Base-by-base conservation (phyloP, 2,797 vertebrate species). In the Kryptolebias ocellatus region DNA sequence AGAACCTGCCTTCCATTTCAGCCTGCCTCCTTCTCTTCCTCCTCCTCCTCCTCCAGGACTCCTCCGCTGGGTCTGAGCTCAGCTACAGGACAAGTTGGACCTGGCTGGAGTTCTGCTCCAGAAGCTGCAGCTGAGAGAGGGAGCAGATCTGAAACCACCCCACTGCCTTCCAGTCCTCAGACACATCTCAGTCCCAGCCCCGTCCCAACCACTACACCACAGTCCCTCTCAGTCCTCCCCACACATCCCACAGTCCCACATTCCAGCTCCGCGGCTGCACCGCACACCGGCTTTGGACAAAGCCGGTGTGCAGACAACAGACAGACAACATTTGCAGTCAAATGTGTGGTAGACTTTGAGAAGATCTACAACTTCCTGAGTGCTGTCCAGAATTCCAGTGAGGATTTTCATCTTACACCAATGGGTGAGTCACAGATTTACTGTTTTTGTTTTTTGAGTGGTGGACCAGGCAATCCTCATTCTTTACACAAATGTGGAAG, bases 291-390 rank as follows among this genome's bases (percentile, higher is more conserved):
- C 9, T 52, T 61, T 28, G 67, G 49, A 3, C 8, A 28, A 28
- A 78, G n/a, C n/a, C n/a, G n/a, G n/a, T n/a, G n/a, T n/a, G n/a
- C n/a, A n/a, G n/a, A 47, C 14, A 60, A 53, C 44, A 75, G 63
- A 27, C 18, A 63, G 24, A 17, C 5, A 12, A 54, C 45, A 44
- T 71, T 58, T 46, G 53, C 20, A 1, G 58, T 64, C 12, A 74
- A 78, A 27, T 60, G 27, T 12, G 42, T 28, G 0, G 91, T 94
- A 60, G 84, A 93, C 81, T 94, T 93, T 76, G 91, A 93, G 77
- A 93, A 50, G 64, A 89, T 95, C 72, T 94, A 95, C 61, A 46
- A 51, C 0, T 94, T 84, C 86, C 51, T 94, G 46, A 85, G 86
- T 63, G 17, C 9, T 0, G 34, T 70, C 5, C 67, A 83, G 12